Evolutionary conservation across 2,113 vertebrate genomes (phyloP), one percentile per base, ranked within the genome.

Genomic region (Crocuta crocuta): DNA sequence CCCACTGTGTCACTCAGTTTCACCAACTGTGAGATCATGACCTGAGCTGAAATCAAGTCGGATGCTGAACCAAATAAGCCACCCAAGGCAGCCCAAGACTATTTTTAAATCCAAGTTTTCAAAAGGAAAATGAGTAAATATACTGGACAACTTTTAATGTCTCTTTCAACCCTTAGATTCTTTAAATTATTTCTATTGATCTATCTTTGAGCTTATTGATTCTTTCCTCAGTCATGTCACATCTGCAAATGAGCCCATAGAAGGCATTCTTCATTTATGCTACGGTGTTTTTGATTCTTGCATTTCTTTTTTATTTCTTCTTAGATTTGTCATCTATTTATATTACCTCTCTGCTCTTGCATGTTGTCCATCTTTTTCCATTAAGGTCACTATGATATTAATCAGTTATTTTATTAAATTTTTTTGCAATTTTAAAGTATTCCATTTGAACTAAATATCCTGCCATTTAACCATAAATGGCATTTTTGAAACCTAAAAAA

Each of bases 91-190:
- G 17, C 58, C 58, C 58, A 61, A 61, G 7, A 61, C 58, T 61
- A 24, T 61, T 61, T 61, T 61, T 23, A 61, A 23, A 80, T 13
- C 1, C 31, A 86, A 66, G 23, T 68, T 58, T 91, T 76, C 26
- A 76, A 17, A 93, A 93, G 16, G 11, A 85, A 97, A 96, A 66
- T 89, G 16, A 87, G 8, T 61, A 63, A 48, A 48, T 26, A 70
- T 7, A 21, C 5, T 17, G 85, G 4, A 19, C 15, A 74, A 58
- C 5, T 85, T 92, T 95, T 71, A 73, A 81, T 24, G 3, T 78
- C 28, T 83, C 45, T 74, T 92, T 19, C n/a, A 96, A 55, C 0
- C 6, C n/a, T 87, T 66, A 24, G 6, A 93, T 33, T 63, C 3
- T 86, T 85, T 65, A n/a, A 90, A 45, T 84, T 84, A 16, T 82